phyloP scores from a whole-genome alignment of 2,797 vertebrate species.

The Catostomus latipinnis region DNA sequence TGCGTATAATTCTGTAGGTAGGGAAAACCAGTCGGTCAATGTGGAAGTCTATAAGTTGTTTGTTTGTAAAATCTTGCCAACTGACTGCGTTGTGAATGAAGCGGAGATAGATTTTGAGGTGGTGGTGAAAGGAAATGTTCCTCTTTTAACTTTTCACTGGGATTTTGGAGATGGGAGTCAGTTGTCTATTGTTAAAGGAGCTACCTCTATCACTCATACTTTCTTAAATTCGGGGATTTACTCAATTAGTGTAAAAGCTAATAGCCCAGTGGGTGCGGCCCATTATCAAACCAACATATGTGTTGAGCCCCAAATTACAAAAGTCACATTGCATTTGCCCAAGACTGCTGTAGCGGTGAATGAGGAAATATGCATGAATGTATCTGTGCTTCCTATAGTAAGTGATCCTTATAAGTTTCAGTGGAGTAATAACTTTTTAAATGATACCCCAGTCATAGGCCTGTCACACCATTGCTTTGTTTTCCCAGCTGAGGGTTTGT shows the following conservation, averaged over 20 bases:
- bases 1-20: conserved; percentile 72
- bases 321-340: conserved; percentile 61
- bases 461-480: conserved; percentile 69
- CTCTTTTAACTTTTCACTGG: conserved; percentile 74
- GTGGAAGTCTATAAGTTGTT: conserved; percentile 71
- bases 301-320: conserved; percentile 69
- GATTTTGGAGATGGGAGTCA: conserved; percentile 74
- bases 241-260: conserved; percentile 66
- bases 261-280: conserved; percentile 59
- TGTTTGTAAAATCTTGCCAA: conserved; percentile 68
- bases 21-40: conserved; percentile 55
- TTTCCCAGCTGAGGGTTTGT: conserved; percentile 71
- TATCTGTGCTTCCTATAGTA: conserved; percentile 61
- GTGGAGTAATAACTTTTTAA: conserved; percentile 68
- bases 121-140: conserved; percentile 67
- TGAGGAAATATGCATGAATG: conserved; percentile 70
- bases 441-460: conserved; percentile 43
- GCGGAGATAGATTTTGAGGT: conserved; percentile 62
- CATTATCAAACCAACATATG: conserved; percentile 67
- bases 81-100: conserved; percentile 66
- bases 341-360: conserved; percentile 61
- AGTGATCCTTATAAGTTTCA: conserved; percentile 65
- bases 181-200: conserved; percentile 61
- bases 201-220: conserved; percentile 64
- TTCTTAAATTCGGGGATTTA: conserved; percentile 71